A percentile compares a stretch with the other conserved stretches of the same genome.
These are phyloP conservation scores for Carduelis carduelis DNA, from an alignment of 2,797 vertebrate species.

Conservation along the genomic window DNA sequence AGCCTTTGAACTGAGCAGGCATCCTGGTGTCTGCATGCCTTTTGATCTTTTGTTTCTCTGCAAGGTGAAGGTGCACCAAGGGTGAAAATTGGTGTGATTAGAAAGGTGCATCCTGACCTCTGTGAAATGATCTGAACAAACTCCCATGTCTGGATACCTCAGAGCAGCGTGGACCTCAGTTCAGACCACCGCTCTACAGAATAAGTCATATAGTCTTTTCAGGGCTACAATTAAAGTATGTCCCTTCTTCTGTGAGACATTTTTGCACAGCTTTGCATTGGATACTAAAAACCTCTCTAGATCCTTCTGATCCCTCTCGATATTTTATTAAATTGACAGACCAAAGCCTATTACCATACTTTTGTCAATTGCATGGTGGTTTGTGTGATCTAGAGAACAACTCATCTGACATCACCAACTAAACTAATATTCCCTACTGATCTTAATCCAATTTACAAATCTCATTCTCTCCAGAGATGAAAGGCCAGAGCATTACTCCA, in stretches of 20 bases:
- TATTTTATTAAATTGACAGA: slow-evolving; percentile 48
- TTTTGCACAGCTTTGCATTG: not conserved
- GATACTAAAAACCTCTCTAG: not conserved
- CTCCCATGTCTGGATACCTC: not conserved
- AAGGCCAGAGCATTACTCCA: not conserved
- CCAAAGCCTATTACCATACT: slow-evolving; percentile 33
- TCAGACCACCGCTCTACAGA: not conserved
- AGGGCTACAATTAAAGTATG: not conserved
- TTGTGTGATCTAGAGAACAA: slow-evolving; percentile 14
- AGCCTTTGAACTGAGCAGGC: not conserved
- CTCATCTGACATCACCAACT: not conserved
- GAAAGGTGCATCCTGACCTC: not conserved
- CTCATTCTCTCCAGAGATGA: not conserved
- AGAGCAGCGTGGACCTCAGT: not conserved
- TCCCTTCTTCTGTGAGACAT: not conserved
- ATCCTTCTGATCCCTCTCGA: slow-evolving; percentile 23
- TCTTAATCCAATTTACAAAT: not conserved
- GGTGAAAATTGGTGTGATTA: not conserved
- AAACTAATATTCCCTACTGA: not conserved
- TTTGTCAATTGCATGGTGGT: not conserved
- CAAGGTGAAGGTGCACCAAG: not conserved
- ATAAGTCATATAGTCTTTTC: not conserved
- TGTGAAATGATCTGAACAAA: not conserved
- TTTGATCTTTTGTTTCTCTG: not conserved
- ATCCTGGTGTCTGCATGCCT: not conserved